These are phyloP conservation scores for Setipinna tenuifilis DNA, from an alignment of 2,797 vertebrate species.

Conservation along the genomic window DNA sequence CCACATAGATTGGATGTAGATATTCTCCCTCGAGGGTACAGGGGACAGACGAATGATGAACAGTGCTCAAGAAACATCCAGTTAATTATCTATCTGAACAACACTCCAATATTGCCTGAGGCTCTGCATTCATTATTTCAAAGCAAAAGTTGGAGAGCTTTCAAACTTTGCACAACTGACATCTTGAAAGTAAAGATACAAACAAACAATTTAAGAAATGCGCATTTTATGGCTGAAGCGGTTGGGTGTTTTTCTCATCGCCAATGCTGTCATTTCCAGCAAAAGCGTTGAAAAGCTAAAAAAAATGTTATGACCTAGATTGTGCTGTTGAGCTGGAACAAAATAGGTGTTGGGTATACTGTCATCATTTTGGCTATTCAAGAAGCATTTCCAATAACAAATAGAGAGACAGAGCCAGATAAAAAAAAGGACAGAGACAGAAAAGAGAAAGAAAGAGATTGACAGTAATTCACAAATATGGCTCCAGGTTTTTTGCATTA, in stretches of 20 bases:
- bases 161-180: conserved; percentile 26
- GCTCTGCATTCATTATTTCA: conserved; percentile 35
- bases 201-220: background rate
- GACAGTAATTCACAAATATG: background rate
- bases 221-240: background rate
- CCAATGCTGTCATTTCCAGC: background rate
- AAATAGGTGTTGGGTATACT: conserved; percentile 8
- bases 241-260: background rate
- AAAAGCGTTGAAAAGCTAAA: background rate
- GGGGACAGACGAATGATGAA: conserved; percentile 52
- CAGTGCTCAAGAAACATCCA: conserved; percentile 42
- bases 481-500: conserved; percentile 50
- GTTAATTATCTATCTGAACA: conserved; percentile 44
- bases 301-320: conserved; percentile 7
- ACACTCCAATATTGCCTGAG: conserved; percentile 30
- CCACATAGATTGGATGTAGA: conserved; percentile 40
- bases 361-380: conserved; percentile 1
- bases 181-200: background rate
- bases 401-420: background rate
- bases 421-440: conserved; percentile 6
- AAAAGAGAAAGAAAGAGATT: background rate
- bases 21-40: conserved; percentile 53
- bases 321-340: background rate
- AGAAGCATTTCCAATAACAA: too few relatives aligned
- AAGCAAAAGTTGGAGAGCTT: conserved; percentile 37